Base-by-base conservation (phyloP, 2,113 vertebrate species). In the Megalops atlanticus region DNA sequence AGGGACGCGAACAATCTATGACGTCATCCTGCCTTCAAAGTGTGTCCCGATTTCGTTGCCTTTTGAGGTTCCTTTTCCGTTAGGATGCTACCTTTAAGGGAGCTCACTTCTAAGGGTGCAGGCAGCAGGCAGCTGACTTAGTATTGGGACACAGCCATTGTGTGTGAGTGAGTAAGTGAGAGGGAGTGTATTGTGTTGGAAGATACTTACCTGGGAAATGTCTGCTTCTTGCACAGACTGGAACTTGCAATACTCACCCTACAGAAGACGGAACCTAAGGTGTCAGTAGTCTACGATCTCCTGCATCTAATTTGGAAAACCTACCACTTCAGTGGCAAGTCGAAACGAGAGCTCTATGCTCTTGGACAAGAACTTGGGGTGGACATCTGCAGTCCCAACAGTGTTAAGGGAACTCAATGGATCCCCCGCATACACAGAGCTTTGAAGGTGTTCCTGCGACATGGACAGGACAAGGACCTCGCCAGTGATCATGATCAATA, bases 381-480 rank as follows among this genome's bases (percentile, higher is more conserved):
- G 74, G 40, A 54, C 27, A 36, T 82, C 27, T 49, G 75, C 36
- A 64, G 4, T 16, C 64, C 72, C 3, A 64, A 72, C 21, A 76
- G 72, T 2, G 64, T 82, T 24, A 78, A 82, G 47, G 69, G 76
- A 76, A 79, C 72, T 45, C 27, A 38, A 12, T 77, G 74, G 81
- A 80, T 82, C 49, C 81, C 79, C 58, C 78, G 80, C 64, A 43
- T 80, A 45, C 81, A 85, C 68, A 58, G 77, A 74, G 84, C 77
- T 43, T 40, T 83, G 24, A 74, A 58, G 16, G 82, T 83, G 52
- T 83, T 83, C 45, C 58, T 83, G 39, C 73, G 38, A 18, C 76
- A 41, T 45, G 77, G 38, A 74, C 2, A 81, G 76, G 39, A 68
- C 38, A 45, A 39, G 41, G 58, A 76, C 78, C 54, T 54, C 24